Base-by-base conservation (phyloP, 2,888 invertebrate genomes). In the Rhamnusium bicolor region DNA sequence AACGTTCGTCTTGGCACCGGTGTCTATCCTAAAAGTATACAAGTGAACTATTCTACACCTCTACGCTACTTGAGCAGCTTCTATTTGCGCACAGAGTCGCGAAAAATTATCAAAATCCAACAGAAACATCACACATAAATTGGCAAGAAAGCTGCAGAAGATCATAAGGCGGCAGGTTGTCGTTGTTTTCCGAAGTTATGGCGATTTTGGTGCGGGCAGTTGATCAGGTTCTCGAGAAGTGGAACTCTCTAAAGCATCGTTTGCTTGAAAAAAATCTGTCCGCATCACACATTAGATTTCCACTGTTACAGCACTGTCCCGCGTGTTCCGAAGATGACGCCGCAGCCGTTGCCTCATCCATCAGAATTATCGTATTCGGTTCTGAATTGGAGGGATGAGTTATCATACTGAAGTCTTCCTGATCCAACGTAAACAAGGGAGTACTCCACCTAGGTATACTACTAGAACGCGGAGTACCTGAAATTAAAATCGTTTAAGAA, bases 391-490 rank as follows among this genome's bases (percentile, higher is more conserved):
- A 89, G 40, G 93, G 91, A 84, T 91, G 95, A 65, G 96, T 94
- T 90, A 96, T 96, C 92, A 98, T 96, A 87, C 94, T 96, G 89
- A 98, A 98, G 89, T 98, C 98, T 86, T 98, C 98, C 86, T 88
- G 88, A 77, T 98, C 98, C 67, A 94, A 93, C 81, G 97, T 93
- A 90, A 97, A 97, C 66, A 96, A 94, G 58, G 92, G 91, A 66
- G 95, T 92, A 87, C 94, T 96, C 97, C 97, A 98, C 85, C 97
- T 93, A 75, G 90, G 92, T 74, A 88, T 87, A 79, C 85, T 86
- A 79, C 85, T 88, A 85, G 88, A 85, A 80, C 94, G 91, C 75
- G 93, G 93, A 73, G 93, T 93, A 80, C 82, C 82, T 82, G 60
- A 6, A 77, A 73, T 18, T 14, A 49, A 46, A 32, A 12, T 8